Conservation (phyloP, 2,113 vertebrate species). For the Sinocyclocheilus anophthalmus region DNA sequence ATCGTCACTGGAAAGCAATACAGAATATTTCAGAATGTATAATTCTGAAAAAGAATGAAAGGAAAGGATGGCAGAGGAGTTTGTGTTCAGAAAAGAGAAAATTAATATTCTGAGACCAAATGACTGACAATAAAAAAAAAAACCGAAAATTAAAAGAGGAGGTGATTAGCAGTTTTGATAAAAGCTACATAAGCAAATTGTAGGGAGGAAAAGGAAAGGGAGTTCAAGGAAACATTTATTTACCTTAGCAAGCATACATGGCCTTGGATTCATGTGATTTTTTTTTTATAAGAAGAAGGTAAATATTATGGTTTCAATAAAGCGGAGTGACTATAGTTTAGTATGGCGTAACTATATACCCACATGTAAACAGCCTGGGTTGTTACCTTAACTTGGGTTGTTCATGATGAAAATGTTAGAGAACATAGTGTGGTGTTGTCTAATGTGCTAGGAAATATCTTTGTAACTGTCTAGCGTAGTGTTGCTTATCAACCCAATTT, state of each 20-base stretch:
- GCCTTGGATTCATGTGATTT: background rate
- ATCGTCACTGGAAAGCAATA: background rate
- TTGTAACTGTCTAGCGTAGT: background rate
- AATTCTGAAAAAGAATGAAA: background rate
- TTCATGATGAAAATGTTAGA: background rate
- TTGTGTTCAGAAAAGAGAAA: background rate
- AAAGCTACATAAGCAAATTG: background rate
- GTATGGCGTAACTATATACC: background rate
- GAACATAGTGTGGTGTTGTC: background rate
- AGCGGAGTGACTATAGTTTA: background rate
- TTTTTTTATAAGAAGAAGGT: background rate
- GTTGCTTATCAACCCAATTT: background rate
- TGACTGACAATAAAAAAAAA: background rate
- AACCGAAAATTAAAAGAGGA: too few species aligned
- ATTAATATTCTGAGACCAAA: background rate
- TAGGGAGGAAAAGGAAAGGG: background rate
- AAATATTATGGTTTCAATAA: background rate
- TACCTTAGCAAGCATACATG: background rate
- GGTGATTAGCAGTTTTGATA: background rate
- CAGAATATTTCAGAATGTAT: too few species aligned
- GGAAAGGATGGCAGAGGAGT: background rate
- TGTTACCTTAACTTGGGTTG: background rate
- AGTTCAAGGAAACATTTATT: background rate
- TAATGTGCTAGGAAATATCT: background rate
- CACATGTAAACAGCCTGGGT: constrained; percentile 3